Evolutionary conservation across 2,797 vertebrate species (phyloP).

Genomic region (Sebastes glaucus): DNA sequence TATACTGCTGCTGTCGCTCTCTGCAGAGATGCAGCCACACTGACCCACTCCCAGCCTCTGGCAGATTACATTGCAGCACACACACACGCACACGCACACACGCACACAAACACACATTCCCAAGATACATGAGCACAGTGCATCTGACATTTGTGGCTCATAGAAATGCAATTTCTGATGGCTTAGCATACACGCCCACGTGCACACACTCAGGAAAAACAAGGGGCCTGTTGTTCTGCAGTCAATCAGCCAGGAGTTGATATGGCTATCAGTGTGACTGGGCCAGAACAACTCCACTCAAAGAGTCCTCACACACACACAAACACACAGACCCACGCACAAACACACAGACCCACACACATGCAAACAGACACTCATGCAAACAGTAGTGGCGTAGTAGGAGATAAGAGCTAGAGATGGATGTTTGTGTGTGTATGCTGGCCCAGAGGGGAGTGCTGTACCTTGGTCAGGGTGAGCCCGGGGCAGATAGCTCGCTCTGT

Average conservation of each 20-base stretch:
- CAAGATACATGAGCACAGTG: constrained; percentile 16
- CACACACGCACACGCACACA: neutral
- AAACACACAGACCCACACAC: constrained; percentile 20
- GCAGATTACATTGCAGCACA: constrained; percentile 60
- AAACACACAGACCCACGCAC: constrained; percentile 29
- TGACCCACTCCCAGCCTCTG: constrained; percentile 69
- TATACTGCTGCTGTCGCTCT: constrained; percentile 39
- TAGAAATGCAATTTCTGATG: constrained; percentile 61
- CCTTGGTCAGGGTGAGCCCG: constrained; percentile 46
- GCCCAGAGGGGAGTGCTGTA: constrained; percentile 23
- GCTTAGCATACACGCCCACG: constrained; percentile 42
- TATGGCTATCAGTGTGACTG: constrained; percentile 67
- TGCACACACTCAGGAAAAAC: constrained; percentile 37
- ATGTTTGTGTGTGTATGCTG: constrained; percentile 18
- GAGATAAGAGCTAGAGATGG: constrained; percentile 63
- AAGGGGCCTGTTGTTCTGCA: constrained; percentile 65
- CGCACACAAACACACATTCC: neutral
- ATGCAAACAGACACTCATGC: constrained; percentile 7
- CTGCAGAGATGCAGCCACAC: constrained; percentile 42
- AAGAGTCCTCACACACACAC: constrained; percentile 50
- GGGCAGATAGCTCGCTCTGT: constrained; percentile 41
- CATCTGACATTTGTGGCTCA: constrained; percentile 42
- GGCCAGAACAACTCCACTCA: constrained; percentile 58
- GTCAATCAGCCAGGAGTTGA: constrained; percentile 70
- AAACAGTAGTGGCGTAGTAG: constrained; percentile 24